A percentile compares a stretch with the other conserved stretches of the same genome.
These are phyloP conservation scores for Ellobius talpinus DNA, from an alignment of 2,113 vertebrate species.

Conservation along the genomic window DNA sequence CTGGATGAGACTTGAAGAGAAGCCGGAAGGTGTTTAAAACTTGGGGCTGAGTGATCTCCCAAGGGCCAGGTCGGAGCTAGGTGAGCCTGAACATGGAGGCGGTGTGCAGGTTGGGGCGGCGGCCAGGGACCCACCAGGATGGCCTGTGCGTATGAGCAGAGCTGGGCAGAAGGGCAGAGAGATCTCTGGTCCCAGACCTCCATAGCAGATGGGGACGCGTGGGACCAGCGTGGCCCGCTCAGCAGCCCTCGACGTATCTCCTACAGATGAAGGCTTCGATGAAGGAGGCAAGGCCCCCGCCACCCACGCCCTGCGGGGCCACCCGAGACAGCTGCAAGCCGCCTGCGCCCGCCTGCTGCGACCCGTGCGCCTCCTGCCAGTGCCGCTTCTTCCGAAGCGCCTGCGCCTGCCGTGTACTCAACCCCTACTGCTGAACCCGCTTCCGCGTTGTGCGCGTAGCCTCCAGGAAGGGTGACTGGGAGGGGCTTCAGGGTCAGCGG, in stretches of 20 bases:
- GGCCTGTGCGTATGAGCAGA: neutral
- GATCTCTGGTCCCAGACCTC: neutral
- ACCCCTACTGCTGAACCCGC: slow-evolving; percentile 88
- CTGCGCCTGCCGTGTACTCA: slow-evolving; percentile 91
- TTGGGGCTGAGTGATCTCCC: neutral
- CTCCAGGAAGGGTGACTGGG: neutral
- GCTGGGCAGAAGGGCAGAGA: neutral
- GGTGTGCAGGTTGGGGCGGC: neutral
- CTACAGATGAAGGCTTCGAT: slow-evolving; percentile 78
- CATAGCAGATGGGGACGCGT: neutral
- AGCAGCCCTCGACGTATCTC: slow-evolving; percentile 5
- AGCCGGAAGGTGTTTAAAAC: neutral
- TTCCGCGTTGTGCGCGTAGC: rapidly evolving
- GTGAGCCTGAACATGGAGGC: neutral
- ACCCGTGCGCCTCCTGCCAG: slow-evolving; percentile 91
- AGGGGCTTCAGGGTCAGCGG: neutral
- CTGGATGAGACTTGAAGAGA: neutral
- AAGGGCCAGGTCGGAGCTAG: neutral
- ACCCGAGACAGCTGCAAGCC: slow-evolving; percentile 90
- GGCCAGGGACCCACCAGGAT: too few species aligned
- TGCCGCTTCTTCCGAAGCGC: slow-evolving; percentile 92
- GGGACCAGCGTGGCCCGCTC: neutral
- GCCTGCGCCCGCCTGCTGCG: slow-evolving; percentile 88
- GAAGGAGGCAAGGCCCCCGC: slow-evolving; percentile 78
- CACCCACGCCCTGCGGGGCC: slow-evolving; percentile 89